A percentile compares a stretch with the other conserved stretches of the same genome.
Conservation (phyloP, 2,113 vertebrate genomes). For the Gavialis gangeticus region DNA sequence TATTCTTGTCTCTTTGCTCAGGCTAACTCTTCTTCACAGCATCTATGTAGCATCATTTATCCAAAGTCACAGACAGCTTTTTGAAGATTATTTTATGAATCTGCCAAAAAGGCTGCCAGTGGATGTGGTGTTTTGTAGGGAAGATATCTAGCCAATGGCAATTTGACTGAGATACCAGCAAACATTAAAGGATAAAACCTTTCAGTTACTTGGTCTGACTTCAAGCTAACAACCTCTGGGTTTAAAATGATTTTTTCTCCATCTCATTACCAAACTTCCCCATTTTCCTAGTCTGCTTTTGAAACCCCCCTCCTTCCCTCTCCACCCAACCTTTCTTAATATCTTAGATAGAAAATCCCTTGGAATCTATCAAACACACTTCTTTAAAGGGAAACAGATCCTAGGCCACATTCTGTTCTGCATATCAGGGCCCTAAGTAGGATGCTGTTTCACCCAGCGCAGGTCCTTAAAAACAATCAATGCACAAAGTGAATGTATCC, state of each 20-base stretch:
- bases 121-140: neutral
- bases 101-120: neutral
- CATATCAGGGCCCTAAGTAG: no score
- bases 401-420: no score
- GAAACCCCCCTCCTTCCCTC: neutral
- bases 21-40: slow-evolving; percentile 28
- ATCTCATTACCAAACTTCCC: neutral
- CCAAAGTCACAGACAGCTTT: neutral
- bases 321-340: neutral
- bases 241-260: neutral
- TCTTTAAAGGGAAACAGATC: no score
- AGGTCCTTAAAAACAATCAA: neutral
- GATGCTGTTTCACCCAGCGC: neutral
- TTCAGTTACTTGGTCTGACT: fast-evolving
- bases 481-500: no score
- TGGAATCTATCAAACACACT: neutral
- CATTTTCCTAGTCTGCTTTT: neutral
- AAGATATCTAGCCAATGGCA: slow-evolving; percentile 25
- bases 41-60: slow-evolving; percentile 15
- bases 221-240: neutral
- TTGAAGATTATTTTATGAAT: neutral
- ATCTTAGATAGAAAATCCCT: neutral
- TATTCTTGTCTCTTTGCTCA: slow-evolving; percentile 17
- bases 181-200: neutral
- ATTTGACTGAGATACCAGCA: neutral